Evolutionary conservation across 2,797 vertebrate genomes (phyloP).

Genomic region (Bradypodion pumilum): DNA sequence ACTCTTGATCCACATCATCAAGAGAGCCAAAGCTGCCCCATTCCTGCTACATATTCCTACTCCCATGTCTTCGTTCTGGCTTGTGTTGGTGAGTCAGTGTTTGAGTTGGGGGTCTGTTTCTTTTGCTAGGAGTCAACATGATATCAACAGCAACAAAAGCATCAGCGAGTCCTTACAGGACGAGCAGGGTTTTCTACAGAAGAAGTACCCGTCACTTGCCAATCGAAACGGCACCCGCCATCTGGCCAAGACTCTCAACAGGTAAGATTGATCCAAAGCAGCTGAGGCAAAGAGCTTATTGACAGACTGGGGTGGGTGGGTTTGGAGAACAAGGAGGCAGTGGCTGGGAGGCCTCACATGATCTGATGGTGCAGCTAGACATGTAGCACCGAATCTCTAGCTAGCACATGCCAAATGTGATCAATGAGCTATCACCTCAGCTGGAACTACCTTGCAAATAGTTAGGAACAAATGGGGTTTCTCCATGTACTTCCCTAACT

Average conservation of each 20-base stretch:
- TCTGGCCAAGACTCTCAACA: slow-evolving; percentile 82
- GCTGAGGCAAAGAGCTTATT: not conserved
- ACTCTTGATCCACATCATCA: not conserved
- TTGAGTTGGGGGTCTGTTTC: slow-evolving; percentile 31
- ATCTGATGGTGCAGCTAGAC: not conserved
- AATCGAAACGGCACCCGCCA: slow-evolving; percentile 78
- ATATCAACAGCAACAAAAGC: slow-evolving; percentile 82
- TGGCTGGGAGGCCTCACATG: not conserved
- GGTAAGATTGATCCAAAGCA: slow-evolving; percentile 17
- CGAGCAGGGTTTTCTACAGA: slow-evolving; percentile 83
- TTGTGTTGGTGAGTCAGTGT: not conserved
- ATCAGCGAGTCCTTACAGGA: slow-evolving; percentile 75
- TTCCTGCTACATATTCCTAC: not conserved
- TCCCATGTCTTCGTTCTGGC: not conserved
- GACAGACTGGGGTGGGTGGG: too few relatives aligned
- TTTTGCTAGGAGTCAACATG: slow-evolving; percentile 79
- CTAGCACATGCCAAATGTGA: not conserved
- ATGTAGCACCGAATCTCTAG: not conserved
- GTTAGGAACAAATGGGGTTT: not conserved
- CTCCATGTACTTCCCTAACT: not conserved
- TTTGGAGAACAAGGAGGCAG: not conserved
- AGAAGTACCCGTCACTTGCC: slow-evolving; percentile 81
- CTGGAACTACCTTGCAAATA: not conserved
- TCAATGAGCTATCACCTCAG: not conserved
- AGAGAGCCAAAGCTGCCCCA: not conserved